phyloP scores from a whole-genome alignment of 2,113 vertebrate genomes.

The Megaleporinus macrocephalus region DNA sequence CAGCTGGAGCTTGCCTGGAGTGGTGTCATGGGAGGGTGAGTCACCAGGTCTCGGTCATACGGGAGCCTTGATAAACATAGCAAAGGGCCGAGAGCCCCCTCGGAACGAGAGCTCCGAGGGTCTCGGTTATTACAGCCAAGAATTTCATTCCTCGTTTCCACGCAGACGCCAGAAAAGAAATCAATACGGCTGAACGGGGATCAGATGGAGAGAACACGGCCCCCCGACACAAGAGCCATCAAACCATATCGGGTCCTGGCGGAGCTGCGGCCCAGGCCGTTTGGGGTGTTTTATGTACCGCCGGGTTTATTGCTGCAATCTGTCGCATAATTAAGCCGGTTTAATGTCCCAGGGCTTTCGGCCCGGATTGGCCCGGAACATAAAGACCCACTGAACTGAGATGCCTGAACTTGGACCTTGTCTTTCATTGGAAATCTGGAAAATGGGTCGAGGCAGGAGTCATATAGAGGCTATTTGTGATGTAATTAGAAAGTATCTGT shows the following conservation, averaged over 20 bases:
- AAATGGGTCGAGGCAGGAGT: neutral
- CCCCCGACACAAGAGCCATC: slow-evolving; percentile 49
- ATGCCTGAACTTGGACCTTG: neutral
- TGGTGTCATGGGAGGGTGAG: slow-evolving; percentile 22
- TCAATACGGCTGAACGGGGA: slow-evolving; percentile 73
- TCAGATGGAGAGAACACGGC: slow-evolving; percentile 64
- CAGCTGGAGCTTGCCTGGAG: neutral
- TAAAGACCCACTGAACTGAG: slow-evolving; percentile 60
- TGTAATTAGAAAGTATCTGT: too few relatives aligned
- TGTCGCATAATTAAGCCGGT: slow-evolving; percentile 58
- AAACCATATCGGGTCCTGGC: slow-evolving; percentile 40
- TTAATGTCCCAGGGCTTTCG: neutral
- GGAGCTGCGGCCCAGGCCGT: slow-evolving; percentile 42
- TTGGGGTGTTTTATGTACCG: slow-evolving; percentile 49
- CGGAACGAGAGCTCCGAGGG: slow-evolving; percentile 49
- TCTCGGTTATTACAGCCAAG: slow-evolving; percentile 62
- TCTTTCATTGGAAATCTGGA: neutral
- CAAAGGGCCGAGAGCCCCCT: slow-evolving; percentile 53
- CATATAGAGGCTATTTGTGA: neutral
- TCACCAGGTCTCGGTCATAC: slow-evolving; percentile 51
- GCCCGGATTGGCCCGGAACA: slow-evolving; percentile 45
- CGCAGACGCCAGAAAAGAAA: slow-evolving; percentile 63
- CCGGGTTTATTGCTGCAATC: slow-evolving; percentile 64
- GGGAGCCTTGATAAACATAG: slow-evolving; percentile 55
- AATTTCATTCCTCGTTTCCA: slow-evolving; percentile 45